Conservation (phyloP, 2,797 vertebrate species). For the Rallus crepitans region DNA sequence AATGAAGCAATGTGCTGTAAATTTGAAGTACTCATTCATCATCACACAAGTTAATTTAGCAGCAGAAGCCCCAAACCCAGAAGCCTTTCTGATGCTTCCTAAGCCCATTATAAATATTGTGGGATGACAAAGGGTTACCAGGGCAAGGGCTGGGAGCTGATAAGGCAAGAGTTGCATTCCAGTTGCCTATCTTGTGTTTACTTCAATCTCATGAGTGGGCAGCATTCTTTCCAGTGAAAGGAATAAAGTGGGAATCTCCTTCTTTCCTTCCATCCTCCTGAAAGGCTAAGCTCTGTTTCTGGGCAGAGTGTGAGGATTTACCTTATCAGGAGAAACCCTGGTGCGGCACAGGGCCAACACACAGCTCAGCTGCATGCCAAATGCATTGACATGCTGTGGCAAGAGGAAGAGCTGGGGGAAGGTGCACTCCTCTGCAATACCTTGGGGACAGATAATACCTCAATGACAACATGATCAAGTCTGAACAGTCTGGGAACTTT, state of each 20-base stretch:
- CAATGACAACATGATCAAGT: background rate
- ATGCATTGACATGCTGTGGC: accelerated
- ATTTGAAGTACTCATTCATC: constrained; percentile 22
- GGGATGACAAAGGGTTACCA: constrained; percentile 11
- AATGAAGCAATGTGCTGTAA: constrained; percentile 12
- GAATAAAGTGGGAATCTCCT: background rate
- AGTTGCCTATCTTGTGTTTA: background rate
- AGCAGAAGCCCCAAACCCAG: constrained; percentile 17
- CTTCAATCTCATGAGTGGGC: background rate
- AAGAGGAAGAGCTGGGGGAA: background rate
- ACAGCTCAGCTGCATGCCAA: background rate
- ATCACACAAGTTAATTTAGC: background rate
- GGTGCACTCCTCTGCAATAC: background rate
- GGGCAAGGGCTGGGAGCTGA: background rate
- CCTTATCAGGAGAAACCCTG: constrained; percentile 29
- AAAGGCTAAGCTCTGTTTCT: background rate
- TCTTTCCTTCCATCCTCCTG: background rate
- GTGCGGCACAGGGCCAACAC: background rate
- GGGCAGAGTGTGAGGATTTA: background rate
- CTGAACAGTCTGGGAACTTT: background rate
- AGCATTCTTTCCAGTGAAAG: constrained; percentile 42
- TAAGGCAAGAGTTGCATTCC: constrained; percentile 38
- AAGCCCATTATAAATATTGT: background rate
- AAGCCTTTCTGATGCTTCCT: background rate
- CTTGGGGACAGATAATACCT: background rate